phyloP scores from a whole-genome alignment of 2,113 vertebrate species.

The Indicator indicator region DNA sequence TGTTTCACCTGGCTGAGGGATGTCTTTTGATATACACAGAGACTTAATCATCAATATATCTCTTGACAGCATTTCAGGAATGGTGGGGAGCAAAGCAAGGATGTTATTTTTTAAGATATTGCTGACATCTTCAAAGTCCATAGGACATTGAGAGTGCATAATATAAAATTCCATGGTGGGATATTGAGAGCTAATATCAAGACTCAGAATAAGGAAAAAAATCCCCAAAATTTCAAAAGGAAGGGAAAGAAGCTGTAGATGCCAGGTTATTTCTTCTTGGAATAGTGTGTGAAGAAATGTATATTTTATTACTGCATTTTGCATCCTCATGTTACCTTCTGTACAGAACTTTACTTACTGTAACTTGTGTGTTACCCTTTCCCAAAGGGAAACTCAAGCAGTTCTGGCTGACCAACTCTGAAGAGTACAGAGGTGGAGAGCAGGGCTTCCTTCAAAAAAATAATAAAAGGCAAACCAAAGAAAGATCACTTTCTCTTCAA shows the following conservation, averaged over 20 bases:
- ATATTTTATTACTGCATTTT: background rate
- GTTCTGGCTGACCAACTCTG: background rate
- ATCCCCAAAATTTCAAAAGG: background rate
- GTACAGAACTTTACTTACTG: background rate
- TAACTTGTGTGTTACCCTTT: background rate
- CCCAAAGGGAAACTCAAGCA: background rate
- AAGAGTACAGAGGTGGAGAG: background rate
- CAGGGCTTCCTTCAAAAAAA: background rate
- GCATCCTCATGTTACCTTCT: background rate
- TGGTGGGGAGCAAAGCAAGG: background rate
- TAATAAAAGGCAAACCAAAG: background rate
- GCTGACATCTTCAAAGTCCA: background rate
- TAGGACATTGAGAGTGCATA: conserved; percentile 11
- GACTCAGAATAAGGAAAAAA: background rate
- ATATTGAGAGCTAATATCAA: conserved; percentile 1
- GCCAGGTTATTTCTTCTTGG: background rate
- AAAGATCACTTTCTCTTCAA: background rate
- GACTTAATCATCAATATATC: conserved; percentile 44
- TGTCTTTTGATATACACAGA: conserved; percentile 1
- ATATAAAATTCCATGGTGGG: background rate
- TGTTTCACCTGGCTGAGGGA: conserved; percentile 14
- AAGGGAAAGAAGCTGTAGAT: background rate
- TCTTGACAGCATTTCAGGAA: conserved; percentile 37
- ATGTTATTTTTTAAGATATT: conserved; percentile 12
- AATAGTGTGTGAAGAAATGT: background rate